phyloP scores from a whole-genome alignment of 2,113 vertebrate genomes.

The Oplegnathus fasciatus region DNA sequence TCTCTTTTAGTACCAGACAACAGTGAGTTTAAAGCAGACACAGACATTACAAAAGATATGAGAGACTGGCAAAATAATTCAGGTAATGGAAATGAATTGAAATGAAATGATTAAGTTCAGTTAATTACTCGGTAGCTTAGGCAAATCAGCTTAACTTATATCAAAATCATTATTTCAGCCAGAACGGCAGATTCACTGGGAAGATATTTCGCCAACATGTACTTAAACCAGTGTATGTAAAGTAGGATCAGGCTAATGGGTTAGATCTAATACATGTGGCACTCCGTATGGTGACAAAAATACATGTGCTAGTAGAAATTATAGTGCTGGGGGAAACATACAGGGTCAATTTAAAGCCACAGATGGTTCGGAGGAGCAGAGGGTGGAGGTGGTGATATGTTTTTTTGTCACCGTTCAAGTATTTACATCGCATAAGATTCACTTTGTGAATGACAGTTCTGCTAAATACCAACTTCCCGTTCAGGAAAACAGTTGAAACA shows the following conservation, averaged over 20 bases:
- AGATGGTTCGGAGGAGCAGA: constrained; percentile 45
- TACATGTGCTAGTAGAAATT: constrained; percentile 60
- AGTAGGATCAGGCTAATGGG: constrained; percentile 67
- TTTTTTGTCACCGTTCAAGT: constrained; percentile 39
- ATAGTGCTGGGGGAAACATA: constrained; percentile 43
- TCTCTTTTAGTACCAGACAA: constrained; percentile 22
- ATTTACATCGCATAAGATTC: constrained; percentile 30
- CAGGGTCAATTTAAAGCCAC: constrained; percentile 47
- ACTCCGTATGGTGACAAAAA: constrained; percentile 58
- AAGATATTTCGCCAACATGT: constrained; percentile 77
- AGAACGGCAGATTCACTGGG: constrained; percentile 64
- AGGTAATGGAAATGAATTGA: constrained; percentile 81
- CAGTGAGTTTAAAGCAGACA: constrained; percentile 50
- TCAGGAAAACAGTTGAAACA: constrained; percentile 42
- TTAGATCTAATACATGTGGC: constrained; percentile 58
- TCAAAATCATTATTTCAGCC: constrained; percentile 75
- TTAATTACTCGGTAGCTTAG: constrained; percentile 81
- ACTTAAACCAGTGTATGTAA: constrained; percentile 69
- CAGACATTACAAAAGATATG: constrained; percentile 64
- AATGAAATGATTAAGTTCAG: constrained; percentile 83
- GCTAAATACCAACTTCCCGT: constrained; percentile 51
- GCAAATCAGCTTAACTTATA: constrained; percentile 82
- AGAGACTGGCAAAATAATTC: constrained; percentile 69
- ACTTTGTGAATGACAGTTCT: constrained; percentile 31
- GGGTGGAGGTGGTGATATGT: constrained; percentile 25